Evolutionary conservation across 2,888 invertebrate genomes (phyloP), one percentile per base, ranked within the genome.

Genomic region (Villa cingulata): DNA sequence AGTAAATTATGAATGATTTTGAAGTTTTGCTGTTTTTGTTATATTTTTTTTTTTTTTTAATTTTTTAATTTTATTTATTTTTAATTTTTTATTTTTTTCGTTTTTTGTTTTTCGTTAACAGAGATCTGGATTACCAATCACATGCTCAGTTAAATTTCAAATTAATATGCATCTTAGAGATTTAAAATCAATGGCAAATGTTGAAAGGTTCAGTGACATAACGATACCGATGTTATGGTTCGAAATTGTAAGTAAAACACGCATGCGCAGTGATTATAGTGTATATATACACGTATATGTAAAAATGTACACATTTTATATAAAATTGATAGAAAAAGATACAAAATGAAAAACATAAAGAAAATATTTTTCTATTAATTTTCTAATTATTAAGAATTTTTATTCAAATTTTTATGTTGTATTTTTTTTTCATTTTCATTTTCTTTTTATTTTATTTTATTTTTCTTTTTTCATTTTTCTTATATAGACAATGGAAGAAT

Each of bases 161-260:
- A 90, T 90, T 62, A 90, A 90, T 66, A 80, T 90, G 82, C 85
- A 82, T 0, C 69, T 90, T 29, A 78, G 78, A 20, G 77, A 84
- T 60, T 72, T 90, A 42, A 71, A 74, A 2, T 63, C 67, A 6
- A 83, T 87, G 57, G 74, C 76, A 2, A 76, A 82, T 57, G 76
- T 79, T 1, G 76, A 75, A 2, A 73, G 70, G 47, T 87, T 90
- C 61, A 72, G 80, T 45, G 72, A 86, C 55, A 71, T 84, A 63
- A 77, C 85, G 14, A 68, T 89, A 4, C 91, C 91, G 0, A 71
- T 90, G 61, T 70, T 90, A 4, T 91, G 90, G 90, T 87, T 87
- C 55, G 89, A 90, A 75, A 86, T 87, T 62, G 90, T 89, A 76
- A 84, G 86, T 81, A 23, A 23, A 23, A 6, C 7, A 23, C 23